Base-by-base conservation (phyloP, 2,113 vertebrate genomes). In the Trochalopteron elliotii region DNA sequence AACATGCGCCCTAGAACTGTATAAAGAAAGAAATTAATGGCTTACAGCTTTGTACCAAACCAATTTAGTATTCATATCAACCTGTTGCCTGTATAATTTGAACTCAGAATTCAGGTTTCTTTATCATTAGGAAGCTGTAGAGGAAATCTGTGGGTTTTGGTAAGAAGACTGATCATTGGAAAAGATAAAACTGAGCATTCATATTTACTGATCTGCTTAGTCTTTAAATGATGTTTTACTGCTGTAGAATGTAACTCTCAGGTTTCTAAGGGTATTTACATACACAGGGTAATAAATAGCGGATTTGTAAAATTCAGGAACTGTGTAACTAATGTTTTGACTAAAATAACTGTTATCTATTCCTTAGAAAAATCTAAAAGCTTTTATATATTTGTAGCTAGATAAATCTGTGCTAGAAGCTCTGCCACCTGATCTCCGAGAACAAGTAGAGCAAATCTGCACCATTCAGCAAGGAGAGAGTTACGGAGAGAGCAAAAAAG, bases 381-480 rank as follows among this genome's bases (percentile, higher is more conserved):
- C 25, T 71, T 90, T 77, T 37, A 2, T 33, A 0, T 88, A 39
- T 94, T 90, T 95, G 71, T 37, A 99, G 99, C 98, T 99, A 85
- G 99, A 99, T 95, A 98, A 92, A 24, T 99, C 99, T 53, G 99
- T 99, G 89, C 91, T 99, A 78, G 99, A 99, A 95, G 99, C 99
- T 45, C 97, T 99, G 80, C 99, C 99, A 0, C 89, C 98, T 40
- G 99, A 99, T 87, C 98, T 99, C 61, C 98, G 99, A 87, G 98
- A 99, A 65, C 99, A 99, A 95, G 97, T 99, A 69, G 98, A 99
- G 93, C 98, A 98, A 94, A 98, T 98, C 3, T 99, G 89, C 87
- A 79, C 98, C 94, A 56, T 93, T 44, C 98, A 98, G 81, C 98
- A 97, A 93, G 98, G 92, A 95, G 98, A 95, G 76, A 90, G 77